Evolutionary conservation across 2,113 vertebrate genomes (phyloP).

Genomic region (Phaethon lepturus): DNA sequence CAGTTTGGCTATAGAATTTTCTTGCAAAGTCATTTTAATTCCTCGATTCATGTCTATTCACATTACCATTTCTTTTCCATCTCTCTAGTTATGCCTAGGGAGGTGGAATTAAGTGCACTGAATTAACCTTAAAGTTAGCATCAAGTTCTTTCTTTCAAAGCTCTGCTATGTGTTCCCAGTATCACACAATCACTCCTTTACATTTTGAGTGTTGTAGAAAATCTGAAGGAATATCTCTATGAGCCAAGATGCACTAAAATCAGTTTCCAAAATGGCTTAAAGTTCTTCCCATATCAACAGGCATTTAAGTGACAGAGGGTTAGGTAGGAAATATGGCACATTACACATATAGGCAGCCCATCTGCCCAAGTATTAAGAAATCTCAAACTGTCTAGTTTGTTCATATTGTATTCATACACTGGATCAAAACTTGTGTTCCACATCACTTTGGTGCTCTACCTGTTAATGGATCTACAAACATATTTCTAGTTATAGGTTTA

Average conservation of each 20-base stretch:
- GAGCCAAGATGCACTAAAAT: not conserved
- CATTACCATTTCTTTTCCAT: not conserved
- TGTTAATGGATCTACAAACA: not conserved
- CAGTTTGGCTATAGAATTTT: not conserved
- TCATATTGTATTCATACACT: not conserved
- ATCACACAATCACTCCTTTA: not conserved
- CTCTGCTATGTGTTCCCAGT: not conserved
- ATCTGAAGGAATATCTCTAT: not conserved
- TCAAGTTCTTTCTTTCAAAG: not conserved
- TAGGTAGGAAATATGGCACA: not conserved
- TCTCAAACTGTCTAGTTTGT: not conserved
- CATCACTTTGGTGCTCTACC: not conserved
- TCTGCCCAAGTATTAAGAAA: not conserved
- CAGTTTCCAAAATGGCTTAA: not conserved
- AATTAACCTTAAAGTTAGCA: not conserved
- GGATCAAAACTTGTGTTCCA: not conserved
- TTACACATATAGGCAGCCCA: not conserved
- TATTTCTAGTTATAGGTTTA: not conserved
- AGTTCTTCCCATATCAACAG: not conserved
- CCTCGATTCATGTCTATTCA: not conserved
- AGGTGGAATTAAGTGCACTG: not conserved
- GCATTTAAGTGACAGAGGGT: not conserved
- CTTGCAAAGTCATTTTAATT: not conserved
- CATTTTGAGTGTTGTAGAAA: not conserved
- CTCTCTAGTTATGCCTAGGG: not conserved